A percentile compares a stretch with the other conserved stretches of the same genome.
phyloP scores from a whole-genome alignment of 2,113 vertebrate genomes.

The Eidolon helvum region DNA sequence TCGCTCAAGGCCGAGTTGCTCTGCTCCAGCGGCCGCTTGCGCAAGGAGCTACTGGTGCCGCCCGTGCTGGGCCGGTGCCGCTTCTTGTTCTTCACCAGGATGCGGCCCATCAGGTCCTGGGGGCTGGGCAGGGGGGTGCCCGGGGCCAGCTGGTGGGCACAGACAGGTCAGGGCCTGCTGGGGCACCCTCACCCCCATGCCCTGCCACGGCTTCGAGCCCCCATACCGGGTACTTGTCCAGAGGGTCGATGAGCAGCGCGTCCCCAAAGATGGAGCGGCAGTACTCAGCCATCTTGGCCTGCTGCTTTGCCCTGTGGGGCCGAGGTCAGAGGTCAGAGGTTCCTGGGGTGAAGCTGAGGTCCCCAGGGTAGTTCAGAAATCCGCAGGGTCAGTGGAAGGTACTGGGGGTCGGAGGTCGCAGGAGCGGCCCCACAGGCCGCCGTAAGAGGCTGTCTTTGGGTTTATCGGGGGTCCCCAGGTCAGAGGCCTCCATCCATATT shows the following conservation, averaged over 20 bases:
- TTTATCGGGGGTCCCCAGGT: background rate
- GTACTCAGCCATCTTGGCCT: slow-evolving; percentile 95
- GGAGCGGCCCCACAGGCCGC: background rate
- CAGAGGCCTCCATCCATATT: background rate
- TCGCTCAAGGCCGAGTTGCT: slow-evolving; percentile 80
- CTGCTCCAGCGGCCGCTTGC: slow-evolving; percentile 84
- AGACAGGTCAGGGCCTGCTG: background rate
- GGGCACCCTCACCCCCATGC: rapidly evolving
- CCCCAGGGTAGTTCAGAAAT: background rate
- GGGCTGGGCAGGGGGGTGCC: slow-evolving; percentile 88
- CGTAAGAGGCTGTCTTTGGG: background rate
- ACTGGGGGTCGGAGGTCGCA: background rate
- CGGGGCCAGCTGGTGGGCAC: slow-evolving; percentile 83
- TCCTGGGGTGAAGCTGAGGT: background rate
- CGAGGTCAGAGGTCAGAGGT: slow-evolving; percentile 35
- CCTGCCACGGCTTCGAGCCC: background rate
- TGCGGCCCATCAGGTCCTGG: slow-evolving; percentile 91
- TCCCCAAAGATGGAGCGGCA: slow-evolving; percentile 93
- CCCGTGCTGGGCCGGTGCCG: slow-evolving; percentile 77
- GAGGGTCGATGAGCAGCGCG: slow-evolving; percentile 89
- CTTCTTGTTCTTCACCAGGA: slow-evolving; percentile 96
- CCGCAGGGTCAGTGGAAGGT: no score
- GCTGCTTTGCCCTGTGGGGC: slow-evolving; percentile 89
- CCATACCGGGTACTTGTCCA: slow-evolving; percentile 92
- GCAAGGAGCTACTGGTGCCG: slow-evolving; percentile 80